Evolutionary conservation across 2,888 invertebrate species (phyloP).

Genomic region (Eurytoma californica): DNA sequence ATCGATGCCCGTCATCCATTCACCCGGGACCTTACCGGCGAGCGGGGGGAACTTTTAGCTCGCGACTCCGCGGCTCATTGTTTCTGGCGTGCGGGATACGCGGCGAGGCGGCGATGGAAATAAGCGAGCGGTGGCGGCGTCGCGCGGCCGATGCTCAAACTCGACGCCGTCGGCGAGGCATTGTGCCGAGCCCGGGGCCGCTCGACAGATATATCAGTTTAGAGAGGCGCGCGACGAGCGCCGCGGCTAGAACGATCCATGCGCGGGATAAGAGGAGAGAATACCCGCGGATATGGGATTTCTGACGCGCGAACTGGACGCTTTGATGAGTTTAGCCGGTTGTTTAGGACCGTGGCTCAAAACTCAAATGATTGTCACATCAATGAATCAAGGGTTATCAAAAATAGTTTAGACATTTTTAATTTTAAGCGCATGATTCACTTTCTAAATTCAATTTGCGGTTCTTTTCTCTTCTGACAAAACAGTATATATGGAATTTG

Average conservation of each 20-base stretch:
- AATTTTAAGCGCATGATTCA: too few species aligned
- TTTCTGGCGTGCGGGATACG: slow-evolving; percentile 8
- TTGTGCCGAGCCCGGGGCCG: slow-evolving; percentile 36
- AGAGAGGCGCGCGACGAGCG: slow-evolving; percentile 17
- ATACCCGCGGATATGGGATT: slow-evolving; percentile 13
- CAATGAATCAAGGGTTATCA: too few species aligned
- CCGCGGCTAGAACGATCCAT: background rate
- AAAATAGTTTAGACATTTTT: too few species aligned
- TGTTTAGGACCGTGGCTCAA: too few species aligned
- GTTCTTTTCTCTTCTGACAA: too few species aligned
- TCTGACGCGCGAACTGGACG: background rate
- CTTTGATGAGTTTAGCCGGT: too few species aligned
- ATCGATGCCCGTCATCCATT: background rate
- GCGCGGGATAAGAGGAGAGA: background rate
- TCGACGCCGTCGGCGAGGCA: slow-evolving; percentile 37
- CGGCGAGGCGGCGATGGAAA: slow-evolving; percentile 32
- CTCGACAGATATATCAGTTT: slow-evolving; percentile 59
- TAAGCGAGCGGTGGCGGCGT: slow-evolving; percentile 57
- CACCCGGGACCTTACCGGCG: background rate
- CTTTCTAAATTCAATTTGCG: too few species aligned
- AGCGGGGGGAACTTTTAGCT: background rate
- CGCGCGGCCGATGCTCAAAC: slow-evolving; percentile 55
- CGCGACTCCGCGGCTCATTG: background rate
- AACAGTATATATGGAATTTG: too few species aligned
- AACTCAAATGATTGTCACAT: too few species aligned